These are phyloP conservation scores for Drosophila mercatorum DNA, from an alignment of 2,888 invertebrate species.

Conservation along the genomic window DNA sequence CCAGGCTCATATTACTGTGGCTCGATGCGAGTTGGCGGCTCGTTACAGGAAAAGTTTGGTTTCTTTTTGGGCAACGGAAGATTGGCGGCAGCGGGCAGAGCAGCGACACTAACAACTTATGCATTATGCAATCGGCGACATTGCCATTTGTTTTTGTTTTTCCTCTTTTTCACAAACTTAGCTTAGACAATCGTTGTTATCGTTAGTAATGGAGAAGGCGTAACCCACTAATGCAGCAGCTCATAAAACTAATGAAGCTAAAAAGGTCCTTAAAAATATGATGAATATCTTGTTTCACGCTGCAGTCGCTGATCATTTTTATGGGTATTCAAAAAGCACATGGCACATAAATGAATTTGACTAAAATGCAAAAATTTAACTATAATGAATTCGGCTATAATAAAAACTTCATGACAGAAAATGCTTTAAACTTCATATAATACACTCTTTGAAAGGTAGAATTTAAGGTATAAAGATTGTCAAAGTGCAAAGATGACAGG, in stretches of 20 bases:
- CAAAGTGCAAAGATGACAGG: no score
- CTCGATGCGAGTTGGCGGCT: slow-evolving; percentile 68
- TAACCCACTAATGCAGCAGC: background rate
- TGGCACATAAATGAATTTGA: background rate
- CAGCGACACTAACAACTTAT: slow-evolving; percentile 46
- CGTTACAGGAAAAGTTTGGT: slow-evolving; percentile 70
- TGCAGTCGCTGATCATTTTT: background rate
- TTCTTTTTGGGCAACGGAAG: slow-evolving; percentile 33
- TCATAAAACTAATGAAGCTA: slow-evolving; percentile 2
- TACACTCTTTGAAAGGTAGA: no score
- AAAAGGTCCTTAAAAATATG: background rate
- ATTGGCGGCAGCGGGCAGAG: slow-evolving; percentile 34
- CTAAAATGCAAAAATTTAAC: no score
- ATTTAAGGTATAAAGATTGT: no score
- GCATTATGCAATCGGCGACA: slow-evolving; percentile 67
- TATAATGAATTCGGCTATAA: background rate
- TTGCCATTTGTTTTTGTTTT: slow-evolving; percentile 36
- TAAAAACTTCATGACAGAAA: no score
- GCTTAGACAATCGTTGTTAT: background rate
- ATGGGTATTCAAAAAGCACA: no score
- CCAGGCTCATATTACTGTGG: slow-evolving; percentile 71
- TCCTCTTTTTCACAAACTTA: no score
- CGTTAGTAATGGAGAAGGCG: slow-evolving; percentile 7
- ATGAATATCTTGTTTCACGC: background rate
- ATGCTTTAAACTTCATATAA: no score